These are phyloP conservation scores for Panthera uncia DNA, from an alignment of 2,113 vertebrate genomes.

Conservation along the genomic window DNA sequence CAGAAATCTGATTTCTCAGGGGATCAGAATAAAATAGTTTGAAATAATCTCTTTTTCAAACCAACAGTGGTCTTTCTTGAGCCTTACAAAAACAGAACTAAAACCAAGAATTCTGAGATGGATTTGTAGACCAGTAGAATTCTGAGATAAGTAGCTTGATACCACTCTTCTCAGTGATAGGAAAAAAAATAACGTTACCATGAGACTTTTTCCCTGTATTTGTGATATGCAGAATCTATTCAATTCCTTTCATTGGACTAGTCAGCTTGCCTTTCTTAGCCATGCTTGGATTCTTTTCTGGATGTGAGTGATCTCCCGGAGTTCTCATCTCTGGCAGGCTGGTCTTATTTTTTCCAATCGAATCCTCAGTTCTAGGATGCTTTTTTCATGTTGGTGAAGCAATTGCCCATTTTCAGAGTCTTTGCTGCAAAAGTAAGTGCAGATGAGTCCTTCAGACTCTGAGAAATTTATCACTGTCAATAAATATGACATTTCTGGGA, in stretches of 20 bases:
- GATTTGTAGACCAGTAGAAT: slow-evolving; percentile 63
- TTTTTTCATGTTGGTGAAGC: slow-evolving; percentile 66
- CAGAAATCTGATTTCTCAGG: slow-evolving; percentile 63
- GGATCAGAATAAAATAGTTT: slow-evolving; percentile 56
- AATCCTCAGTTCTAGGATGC: slow-evolving; percentile 51
- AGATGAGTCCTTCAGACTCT: slow-evolving; percentile 62
- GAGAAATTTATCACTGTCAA: slow-evolving; percentile 62
- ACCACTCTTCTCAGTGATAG: slow-evolving; percentile 13
- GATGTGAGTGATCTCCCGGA: slow-evolving; percentile 41
- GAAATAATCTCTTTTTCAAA: slow-evolving; percentile 52
- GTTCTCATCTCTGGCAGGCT: slow-evolving; percentile 64
- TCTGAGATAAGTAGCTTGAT: slow-evolving; percentile 58
- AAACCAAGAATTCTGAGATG: slow-evolving; percentile 50
- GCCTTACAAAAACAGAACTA: slow-evolving; percentile 57
- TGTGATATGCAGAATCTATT: background rate
- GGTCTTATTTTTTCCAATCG: slow-evolving; percentile 69
- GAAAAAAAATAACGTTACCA: background rate
- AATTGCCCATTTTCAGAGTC: slow-evolving; percentile 74
- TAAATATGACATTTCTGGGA: slow-evolving; percentile 70
- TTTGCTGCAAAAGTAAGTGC: slow-evolving; percentile 67
- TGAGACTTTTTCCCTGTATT: background rate
- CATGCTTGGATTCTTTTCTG: slow-evolving; percentile 46
- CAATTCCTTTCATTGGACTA: background rate
- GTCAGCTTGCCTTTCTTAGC: slow-evolving; percentile 47
- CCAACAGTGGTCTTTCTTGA: slow-evolving; percentile 30